These are phyloP conservation scores for Galerucella nymphaeae DNA, from an alignment of 2,888 invertebrate genomes.

Conservation along the genomic window DNA sequence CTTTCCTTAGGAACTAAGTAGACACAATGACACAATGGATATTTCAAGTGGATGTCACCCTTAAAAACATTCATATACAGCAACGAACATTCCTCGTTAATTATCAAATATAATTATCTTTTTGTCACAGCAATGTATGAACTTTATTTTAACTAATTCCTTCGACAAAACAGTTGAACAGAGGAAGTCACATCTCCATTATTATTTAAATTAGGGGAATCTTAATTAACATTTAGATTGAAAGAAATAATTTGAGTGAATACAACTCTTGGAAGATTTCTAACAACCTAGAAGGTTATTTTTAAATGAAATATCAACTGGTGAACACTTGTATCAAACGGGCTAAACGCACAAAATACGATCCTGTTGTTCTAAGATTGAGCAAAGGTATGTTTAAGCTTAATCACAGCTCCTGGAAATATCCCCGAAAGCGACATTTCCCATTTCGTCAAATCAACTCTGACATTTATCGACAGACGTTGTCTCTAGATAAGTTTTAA, in stretches of 20 bases:
- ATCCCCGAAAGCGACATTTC: constrained; percentile 10
- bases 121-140: neutral
- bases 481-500: neutral
- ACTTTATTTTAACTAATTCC: neutral
- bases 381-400: constrained; percentile 10
- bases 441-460: constrained; percentile 11
- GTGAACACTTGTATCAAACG: neutral
- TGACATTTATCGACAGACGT: constrained; percentile 12
- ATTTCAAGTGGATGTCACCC: no score
- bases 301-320: no score
- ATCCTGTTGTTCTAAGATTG: neutral
- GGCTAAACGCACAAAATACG: neutral
- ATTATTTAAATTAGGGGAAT: neutral
- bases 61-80: no score
- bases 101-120: neutral
- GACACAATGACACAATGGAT: no score
- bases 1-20: no score
- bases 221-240: neutral
- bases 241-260: neutral
- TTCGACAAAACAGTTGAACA: neutral
- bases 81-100: no score
- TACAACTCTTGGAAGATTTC: neutral
- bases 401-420: constrained; percentile 10
- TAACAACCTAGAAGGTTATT: neutral
- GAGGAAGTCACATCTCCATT: neutral